Evolutionary conservation across 53 echinoderm and acorn worm species (phyloP), one percentile per base, ranked within the genome.

Genomic region (Antedon mediterranea): DNA sequence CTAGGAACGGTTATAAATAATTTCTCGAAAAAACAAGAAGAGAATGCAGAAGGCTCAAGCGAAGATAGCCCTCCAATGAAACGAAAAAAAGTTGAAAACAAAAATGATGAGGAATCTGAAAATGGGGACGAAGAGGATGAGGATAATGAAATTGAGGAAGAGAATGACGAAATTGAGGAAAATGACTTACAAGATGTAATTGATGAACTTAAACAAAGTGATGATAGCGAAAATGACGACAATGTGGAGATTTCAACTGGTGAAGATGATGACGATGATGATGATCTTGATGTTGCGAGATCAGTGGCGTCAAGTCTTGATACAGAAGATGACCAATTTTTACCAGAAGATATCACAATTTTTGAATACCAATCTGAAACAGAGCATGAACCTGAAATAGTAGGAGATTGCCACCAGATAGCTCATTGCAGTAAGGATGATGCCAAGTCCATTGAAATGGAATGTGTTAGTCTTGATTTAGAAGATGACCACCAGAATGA

Each of bases 11-110:
- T 81, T 33, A 76, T 88, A 0, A 79, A 85, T 31, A 82, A 34
- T 28, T 93, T 74, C 74, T 79, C 82, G 29, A 43, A 76, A 72
- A 82, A 76, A 42, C 93, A 93, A 79, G 71, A 85, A 20, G 83
- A 87, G 28, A 71, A 79, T 74, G 72, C 8, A 9, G 90, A 85
- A 4, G 77, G 80, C 34, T 29, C 81, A 71, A 85, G 82, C 34
- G 86, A 73, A 43, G 80, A 75, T 29, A 13, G 23, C 9, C 57
- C 57, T 18, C 57, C 57, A 57, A 11, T 26, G 23, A 57, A 57
- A 57, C 7, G 20, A 57, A 57, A 3, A 18, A 57, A 57, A 23
- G 1, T 15, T 15, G 57, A 57, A 18, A 18, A 26, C 23, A 26
- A 57, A 57, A 57, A 57, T 23, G 57, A 72, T 34, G 76, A 84